A percentile compares a stretch with the other conserved stretches of the same genome.
Conservation (phyloP, 2,113 vertebrate genomes). For the Naja naja region DNA sequence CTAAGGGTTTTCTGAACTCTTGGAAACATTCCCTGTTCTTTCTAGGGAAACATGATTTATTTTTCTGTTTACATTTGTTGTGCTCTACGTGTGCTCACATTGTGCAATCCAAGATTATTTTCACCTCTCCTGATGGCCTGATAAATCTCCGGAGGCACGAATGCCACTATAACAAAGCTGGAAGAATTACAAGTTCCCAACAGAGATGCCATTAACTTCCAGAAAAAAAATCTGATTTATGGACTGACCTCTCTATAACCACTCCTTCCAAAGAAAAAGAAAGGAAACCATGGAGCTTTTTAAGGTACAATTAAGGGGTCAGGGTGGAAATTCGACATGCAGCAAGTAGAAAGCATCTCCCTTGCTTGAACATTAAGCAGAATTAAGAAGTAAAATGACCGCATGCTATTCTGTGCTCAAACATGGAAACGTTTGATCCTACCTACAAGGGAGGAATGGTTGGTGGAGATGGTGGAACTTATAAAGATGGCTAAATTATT, state of each 20-base stretch:
- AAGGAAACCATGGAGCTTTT: neutral
- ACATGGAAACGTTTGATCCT: neutral
- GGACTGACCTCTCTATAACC: neutral
- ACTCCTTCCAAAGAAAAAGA: neutral
- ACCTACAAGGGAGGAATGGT: neutral
- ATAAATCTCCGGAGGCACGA: neutral
- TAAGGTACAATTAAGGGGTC: neutral
- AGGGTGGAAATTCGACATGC: neutral
- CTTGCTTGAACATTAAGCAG: neutral
- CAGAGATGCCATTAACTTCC: neutral
- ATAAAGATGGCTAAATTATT: neutral
- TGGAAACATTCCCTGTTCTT: neutral
- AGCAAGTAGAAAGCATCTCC: neutral
- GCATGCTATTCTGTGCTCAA: neutral
- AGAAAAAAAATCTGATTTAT: fast-evolving
- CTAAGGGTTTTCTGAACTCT: neutral
- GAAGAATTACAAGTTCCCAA: neutral
- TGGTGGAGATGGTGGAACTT: neutral
- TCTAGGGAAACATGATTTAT: neutral
- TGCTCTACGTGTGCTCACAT: neutral
- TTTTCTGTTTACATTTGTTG: neutral
- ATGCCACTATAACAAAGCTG: fast-evolving
- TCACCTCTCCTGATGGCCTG: neutral
- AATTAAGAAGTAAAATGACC: neutral
- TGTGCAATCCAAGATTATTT: neutral